A percentile compares a stretch with the other conserved stretches of the same genome.
phyloP scores from a whole-genome alignment of 1,140 invertebrate genomes.

The Rhopalosiphum padi region DNA sequence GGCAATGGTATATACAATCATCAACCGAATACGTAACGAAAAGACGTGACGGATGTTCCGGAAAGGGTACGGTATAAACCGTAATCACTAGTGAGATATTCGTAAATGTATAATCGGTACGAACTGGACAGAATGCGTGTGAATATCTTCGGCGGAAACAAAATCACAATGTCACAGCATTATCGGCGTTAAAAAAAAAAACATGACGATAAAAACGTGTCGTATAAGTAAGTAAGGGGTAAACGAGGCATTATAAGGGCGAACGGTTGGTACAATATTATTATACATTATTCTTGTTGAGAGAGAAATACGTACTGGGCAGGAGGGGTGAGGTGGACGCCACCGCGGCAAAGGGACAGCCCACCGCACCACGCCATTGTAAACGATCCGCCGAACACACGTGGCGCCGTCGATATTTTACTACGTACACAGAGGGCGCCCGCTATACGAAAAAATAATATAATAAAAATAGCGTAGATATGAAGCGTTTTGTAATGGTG shows the following conservation, averaged over 20 bases:
- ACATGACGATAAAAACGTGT: neutral
- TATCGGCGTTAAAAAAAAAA: neutral
- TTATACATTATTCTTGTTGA: neutral
- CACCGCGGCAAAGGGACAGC: neutral
- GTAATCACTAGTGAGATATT: neutral
- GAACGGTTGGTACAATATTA: neutral
- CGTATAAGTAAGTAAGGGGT: neutral
- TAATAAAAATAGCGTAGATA: neutral
- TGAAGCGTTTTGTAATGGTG: neutral
- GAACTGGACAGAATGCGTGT: neutral
- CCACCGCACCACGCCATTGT: neutral
- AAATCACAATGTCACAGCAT: neutral
- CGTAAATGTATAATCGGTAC: no score
- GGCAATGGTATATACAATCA: neutral
- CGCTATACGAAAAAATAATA: neutral
- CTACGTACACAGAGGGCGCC: neutral
- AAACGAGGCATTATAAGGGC: neutral
- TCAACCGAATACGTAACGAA: neutral
- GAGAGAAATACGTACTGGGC: neutral
- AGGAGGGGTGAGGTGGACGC: neutral
- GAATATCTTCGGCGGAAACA: neutral
- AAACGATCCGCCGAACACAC: neutral
- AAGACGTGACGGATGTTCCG: neutral
- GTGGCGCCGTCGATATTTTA: conserved; percentile 12
- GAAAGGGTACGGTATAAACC: neutral